Base-by-base conservation (phyloP, 2,113 vertebrate species). In the Pluvialis apricaria region DNA sequence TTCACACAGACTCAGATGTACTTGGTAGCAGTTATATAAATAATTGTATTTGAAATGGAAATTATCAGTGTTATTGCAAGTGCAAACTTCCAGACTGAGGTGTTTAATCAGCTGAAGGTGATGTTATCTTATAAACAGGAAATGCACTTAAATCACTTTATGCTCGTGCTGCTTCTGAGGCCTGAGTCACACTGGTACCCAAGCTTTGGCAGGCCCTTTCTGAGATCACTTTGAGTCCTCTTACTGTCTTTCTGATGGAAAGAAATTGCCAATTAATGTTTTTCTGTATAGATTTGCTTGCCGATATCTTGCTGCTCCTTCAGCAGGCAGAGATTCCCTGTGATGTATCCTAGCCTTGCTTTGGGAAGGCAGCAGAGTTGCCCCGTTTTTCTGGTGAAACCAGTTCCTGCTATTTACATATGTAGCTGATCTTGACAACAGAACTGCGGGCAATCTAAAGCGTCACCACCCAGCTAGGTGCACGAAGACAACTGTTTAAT, bases 371-470 rank as follows among this genome's bases (percentile, higher is more conserved):
- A 85, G 91, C 44, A 70, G 54, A 58, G 36, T 68, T 92, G 31
- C 32, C 88, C 92, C 0, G 93, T 81, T 83, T 62, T 94, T 95
- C 94, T 94, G 77, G 96, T 97, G 94, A 84, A 95, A 97, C 91
- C 65, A 78, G 96, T 97, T 96, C 71, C 52, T 88, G 51, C 38
- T 78, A 9, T 91, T 94, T 94, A 54, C 68, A 15, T 76, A 34
- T 3, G 25, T 62, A 91, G 81, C 62, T 88, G 92, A 76, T 90
- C 69, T 36, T 91, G 51, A 64, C 52, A 52, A 24, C 54, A 86
- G 70, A 91, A 10, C 57, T 79, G 11, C 4, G 1, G 38, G 22
- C 15, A 15, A 13, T 79, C 28, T 29, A 8, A 66, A 83, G 58
- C 1, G 32, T 24, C 71, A 68, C 83, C 54, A 61, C 86, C 54